These are phyloP conservation scores for Leucopsar rothschildi DNA, from an alignment of 2,113 vertebrate genomes.

Conservation along the genomic window DNA sequence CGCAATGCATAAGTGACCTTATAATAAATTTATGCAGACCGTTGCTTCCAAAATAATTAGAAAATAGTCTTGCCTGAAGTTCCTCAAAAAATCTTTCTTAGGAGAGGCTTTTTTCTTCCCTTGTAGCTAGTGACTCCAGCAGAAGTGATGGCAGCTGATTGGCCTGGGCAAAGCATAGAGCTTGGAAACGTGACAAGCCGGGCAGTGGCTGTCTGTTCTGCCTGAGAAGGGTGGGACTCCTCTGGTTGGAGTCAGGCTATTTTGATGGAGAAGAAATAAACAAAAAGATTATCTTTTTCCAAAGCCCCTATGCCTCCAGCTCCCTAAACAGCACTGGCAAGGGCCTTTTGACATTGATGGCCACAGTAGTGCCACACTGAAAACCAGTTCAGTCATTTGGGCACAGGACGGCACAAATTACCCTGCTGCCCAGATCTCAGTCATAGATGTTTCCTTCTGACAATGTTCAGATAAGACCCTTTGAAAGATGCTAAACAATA, in stretches of 20 bases:
- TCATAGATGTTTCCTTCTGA: neutral
- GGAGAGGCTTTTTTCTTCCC: neutral
- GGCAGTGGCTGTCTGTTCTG: accelerated
- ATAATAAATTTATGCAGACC: neutral
- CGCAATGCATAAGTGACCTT: neutral
- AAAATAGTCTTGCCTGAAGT: neutral
- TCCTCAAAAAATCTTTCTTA: neutral
- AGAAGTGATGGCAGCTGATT: neutral
- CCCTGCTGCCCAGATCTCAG: neutral
- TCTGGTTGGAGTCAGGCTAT: neutral
- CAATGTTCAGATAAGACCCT: neutral
- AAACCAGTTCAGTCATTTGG: neutral
- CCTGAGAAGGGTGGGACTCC: neutral
- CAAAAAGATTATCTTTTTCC: neutral
- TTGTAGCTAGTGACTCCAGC: neutral
- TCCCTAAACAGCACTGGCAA: neutral
- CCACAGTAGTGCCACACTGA: neutral
- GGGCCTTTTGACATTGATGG: neutral
- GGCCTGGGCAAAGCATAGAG: neutral
- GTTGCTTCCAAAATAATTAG: neutral
- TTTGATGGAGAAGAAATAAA: neutral
- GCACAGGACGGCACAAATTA: neutral
- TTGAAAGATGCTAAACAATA: neutral
- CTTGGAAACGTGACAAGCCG: neutral
- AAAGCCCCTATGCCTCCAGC: neutral